Percentiles rank a stretch among this genome's conserved stretches.
Conservation (phyloP, 2,113 vertebrate species). For the Eubucco bourcierii region DNA sequence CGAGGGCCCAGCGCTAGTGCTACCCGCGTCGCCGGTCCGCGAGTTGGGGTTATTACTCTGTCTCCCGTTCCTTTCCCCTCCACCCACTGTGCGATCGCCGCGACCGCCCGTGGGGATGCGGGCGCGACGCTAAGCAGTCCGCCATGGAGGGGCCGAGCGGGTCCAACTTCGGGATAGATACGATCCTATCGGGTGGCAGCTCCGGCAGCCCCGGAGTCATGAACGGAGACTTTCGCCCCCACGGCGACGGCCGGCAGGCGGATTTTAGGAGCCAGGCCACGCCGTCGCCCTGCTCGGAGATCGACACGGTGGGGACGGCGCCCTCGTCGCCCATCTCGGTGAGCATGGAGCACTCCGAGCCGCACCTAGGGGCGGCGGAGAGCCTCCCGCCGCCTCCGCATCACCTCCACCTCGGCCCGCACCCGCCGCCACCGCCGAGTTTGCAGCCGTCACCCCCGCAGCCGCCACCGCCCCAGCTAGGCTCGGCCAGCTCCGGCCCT, state of each 20-base stretch:
- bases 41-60: background rate
- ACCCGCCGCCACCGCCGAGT: conserved; percentile 72
- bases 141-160: conserved; percentile 94
- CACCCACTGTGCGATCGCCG: background rate
- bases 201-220: conserved; percentile 87
- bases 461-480: conserved; percentile 74
- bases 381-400: conserved; percentile 82
- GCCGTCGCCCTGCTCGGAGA: conserved; percentile 93
- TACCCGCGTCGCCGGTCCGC: background rate
- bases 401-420: conserved; percentile 81
- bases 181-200: conserved; percentile 89
- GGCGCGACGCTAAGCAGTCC: conserved; percentile 76
- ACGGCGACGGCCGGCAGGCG: conserved; percentile 85
- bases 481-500: conserved; percentile 84
- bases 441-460: conserved; percentile 77
- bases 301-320: conserved; percentile 92
- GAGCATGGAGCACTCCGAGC: conserved; percentile 88
- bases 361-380: conserved; percentile 82
- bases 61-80: background rate
- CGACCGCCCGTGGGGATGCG: conserved; percentile 79
- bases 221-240: conserved; percentile 91
- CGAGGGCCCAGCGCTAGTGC: background rate
- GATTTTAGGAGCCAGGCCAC: conserved; percentile 92
- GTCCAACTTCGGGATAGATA: conserved; percentile 98
- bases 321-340: conserved; percentile 95